phyloP scores from a whole-genome alignment of 2,113 vertebrate species.

The Hippopotamus amphibius region DNA sequence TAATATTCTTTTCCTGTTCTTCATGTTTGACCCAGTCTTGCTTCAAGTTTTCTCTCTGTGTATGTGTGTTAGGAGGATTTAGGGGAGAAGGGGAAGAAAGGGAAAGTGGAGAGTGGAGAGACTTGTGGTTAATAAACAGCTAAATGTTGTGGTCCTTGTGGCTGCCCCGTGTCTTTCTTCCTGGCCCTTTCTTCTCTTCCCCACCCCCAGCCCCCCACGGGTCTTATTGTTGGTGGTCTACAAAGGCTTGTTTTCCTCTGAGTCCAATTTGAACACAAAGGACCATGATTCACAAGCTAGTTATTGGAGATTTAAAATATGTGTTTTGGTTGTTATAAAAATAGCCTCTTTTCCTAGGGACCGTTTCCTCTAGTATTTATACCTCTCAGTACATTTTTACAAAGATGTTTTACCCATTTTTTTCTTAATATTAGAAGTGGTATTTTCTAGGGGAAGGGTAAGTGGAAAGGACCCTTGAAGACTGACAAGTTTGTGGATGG shows the following conservation, averaged over 20 bases:
- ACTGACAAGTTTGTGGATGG: background rate
- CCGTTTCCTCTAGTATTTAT: conserved; percentile 11
- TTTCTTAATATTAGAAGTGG: background rate
- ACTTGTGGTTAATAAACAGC: background rate
- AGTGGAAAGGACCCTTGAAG: background rate
- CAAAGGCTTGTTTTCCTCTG: conserved; percentile 65
- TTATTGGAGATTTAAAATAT: conserved; percentile 60
- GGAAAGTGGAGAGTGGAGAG: background rate
- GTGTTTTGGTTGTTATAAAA: conserved; percentile 35
- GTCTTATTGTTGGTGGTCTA: background rate
- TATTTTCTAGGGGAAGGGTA: background rate
- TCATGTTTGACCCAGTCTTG: conserved; percentile 55
- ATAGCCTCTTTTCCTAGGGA: background rate
- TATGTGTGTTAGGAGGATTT: conserved; percentile 18
- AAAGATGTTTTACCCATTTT: background rate
- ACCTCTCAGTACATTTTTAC: conserved; percentile 20
- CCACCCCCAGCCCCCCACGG: background rate
- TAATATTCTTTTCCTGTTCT: conserved; percentile 64
- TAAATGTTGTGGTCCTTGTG: background rate
- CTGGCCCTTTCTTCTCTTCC: background rate
- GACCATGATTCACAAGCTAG: conserved; percentile 50
- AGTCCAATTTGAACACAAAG: conserved; percentile 30
- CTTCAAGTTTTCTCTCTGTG: conserved; percentile 55
- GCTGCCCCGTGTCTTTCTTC: conserved; percentile 37
- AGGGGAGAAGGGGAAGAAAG: background rate